Conservation (phyloP, 2,888 invertebrate species). For the Miltochrista miniata region DNA sequence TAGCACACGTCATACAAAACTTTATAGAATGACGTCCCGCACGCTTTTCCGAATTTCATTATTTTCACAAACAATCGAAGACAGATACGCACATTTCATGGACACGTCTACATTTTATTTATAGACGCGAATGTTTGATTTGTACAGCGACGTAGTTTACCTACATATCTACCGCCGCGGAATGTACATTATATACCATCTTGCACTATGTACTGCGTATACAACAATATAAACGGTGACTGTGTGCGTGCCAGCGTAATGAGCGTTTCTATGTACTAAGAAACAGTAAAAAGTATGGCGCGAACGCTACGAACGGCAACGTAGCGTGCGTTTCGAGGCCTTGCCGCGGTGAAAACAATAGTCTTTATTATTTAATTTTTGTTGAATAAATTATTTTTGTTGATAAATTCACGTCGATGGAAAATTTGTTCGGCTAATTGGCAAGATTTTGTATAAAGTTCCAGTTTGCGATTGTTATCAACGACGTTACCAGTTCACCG, state of each 20-base stretch:
- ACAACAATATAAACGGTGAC: slow-evolving; percentile 70
- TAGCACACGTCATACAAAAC: slow-evolving; percentile 29
- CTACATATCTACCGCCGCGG: slow-evolving; percentile 77
- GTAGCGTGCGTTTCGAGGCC: slow-evolving; percentile 72
- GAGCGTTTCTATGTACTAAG: slow-evolving; percentile 82
- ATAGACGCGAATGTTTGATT: slow-evolving; percentile 75
- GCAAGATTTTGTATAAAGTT: slow-evolving; percentile 6
- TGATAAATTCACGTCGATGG: slow-evolving; percentile 22
- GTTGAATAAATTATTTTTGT: slow-evolving; percentile 53
- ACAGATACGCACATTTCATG: slow-evolving; percentile 60
- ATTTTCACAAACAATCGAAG: slow-evolving; percentile 41
- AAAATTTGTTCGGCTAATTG: slow-evolving; percentile 26
- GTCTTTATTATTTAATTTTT: slow-evolving; percentile 56
- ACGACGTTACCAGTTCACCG: slow-evolving; percentile 11
- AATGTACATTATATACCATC: slow-evolving; percentile 77
- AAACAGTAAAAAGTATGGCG: slow-evolving; percentile 85
- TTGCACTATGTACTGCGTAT: slow-evolving; percentile 74
- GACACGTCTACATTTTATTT: slow-evolving; percentile 72
- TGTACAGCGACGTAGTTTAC: slow-evolving; percentile 75
- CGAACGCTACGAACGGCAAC: slow-evolving; percentile 78
- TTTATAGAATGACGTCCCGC: slow-evolving; percentile 31
- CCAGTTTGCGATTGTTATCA: slow-evolving; percentile 17
- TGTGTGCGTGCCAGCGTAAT: slow-evolving; percentile 72
- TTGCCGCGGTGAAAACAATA: slow-evolving; percentile 78
- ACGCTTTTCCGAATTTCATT: slow-evolving; percentile 45